Conservation (phyloP, 2,113 vertebrate genomes). For the Cebus imitator region DNA sequence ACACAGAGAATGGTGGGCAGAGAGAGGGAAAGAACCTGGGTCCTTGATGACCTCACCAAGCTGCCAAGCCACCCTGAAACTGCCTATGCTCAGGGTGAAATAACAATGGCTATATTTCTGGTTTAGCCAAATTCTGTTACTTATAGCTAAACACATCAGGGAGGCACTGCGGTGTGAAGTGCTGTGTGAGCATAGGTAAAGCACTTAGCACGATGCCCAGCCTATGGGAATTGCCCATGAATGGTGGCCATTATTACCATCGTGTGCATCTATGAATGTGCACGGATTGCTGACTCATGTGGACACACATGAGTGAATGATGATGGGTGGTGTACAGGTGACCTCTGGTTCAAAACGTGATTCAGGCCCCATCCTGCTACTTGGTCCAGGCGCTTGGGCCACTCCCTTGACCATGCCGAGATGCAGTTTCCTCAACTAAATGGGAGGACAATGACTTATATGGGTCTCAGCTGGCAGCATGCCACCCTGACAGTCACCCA, state of each 20-base stretch:
- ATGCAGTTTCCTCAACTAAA: not conserved
- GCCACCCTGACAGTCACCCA: not conserved
- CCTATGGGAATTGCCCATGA: not conserved
- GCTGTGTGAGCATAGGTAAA: accelerated
- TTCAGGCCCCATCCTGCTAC: not conserved
- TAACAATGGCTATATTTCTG: not conserved
- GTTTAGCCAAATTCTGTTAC: not conserved
- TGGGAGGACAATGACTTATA: accelerated
- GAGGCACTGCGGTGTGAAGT: no score
- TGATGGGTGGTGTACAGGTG: not conserved
- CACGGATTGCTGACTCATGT: accelerated
- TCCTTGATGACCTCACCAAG: not conserved
- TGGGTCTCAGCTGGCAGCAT: not conserved
- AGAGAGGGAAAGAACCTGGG: not conserved
- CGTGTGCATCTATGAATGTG: accelerated
- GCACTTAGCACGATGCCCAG: accelerated
- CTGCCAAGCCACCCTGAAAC: not conserved
- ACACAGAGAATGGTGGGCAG: not conserved
- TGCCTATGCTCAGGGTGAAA: no score
- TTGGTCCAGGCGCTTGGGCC: not conserved
- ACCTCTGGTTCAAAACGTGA: not conserved
- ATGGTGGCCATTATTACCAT: accelerated
- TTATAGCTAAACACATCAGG: not conserved
- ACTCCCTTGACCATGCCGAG: not conserved
- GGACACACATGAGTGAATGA: accelerated